Evolutionary conservation across 1,140 invertebrate genomes (phyloP).

Genomic region (Megalonaias nervosa): DNA sequence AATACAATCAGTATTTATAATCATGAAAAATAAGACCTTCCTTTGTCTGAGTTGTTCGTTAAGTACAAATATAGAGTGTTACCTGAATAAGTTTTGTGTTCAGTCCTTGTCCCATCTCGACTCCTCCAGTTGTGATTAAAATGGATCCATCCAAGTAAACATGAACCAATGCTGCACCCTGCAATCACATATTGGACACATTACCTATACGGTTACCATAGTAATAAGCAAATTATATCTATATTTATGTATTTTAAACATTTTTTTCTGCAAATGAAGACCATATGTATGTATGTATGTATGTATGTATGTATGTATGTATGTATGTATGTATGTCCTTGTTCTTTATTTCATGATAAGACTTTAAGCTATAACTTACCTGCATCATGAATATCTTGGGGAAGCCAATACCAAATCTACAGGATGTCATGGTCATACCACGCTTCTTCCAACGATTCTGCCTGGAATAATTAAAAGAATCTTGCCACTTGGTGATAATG

Average conservation of each 20-base stretch:
- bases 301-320: too few relatives aligned
- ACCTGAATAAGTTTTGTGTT: constrained; percentile 95
- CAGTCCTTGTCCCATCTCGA: constrained; percentile 96
- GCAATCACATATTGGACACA: constrained; percentile 56
- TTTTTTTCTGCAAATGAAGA: too few relatives aligned
- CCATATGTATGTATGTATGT: too few relatives aligned
- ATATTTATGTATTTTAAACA: too few relatives aligned
- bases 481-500: too few relatives aligned
- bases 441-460: constrained; percentile 22
- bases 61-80: neutral
- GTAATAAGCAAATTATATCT: too few relatives aligned
- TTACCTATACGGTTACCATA: too few relatives aligned
- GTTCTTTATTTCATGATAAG: too few relatives aligned
- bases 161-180: constrained; percentile 87
- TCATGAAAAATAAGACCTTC: neutral
- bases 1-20: neutral
- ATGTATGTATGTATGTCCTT: too few relatives aligned
- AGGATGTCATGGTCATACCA: constrained; percentile 32
- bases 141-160: constrained; percentile 94
- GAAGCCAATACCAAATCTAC: constrained; percentile 31
- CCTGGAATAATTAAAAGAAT: constrained; percentile 8
- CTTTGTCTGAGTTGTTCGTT: neutral
- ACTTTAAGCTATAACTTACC: too few relatives aligned
- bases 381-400: neutral
- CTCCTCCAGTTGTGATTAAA: constrained; percentile 90